phyloP scores from a whole-genome alignment of 2,888 invertebrate species.

The Laothoe populi region DNA sequence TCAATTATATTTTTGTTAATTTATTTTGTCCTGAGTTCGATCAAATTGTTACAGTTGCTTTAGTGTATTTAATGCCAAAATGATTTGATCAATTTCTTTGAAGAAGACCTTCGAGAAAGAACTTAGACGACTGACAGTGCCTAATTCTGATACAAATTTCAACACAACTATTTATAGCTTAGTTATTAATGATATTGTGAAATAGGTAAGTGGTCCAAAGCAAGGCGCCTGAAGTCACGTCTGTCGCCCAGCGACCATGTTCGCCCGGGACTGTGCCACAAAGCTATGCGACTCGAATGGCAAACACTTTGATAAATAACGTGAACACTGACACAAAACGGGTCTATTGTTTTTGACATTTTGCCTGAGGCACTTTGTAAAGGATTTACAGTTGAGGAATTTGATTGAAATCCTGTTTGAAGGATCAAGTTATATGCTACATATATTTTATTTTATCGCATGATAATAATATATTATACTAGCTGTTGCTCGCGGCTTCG shows the following conservation, averaged over 20 bases:
- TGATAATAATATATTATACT: too few species aligned
- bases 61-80: too few species aligned
- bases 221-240: slow-evolving; percentile 42
- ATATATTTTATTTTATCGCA: background rate
- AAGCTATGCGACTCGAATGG: slow-evolving; percentile 44
- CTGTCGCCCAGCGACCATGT: slow-evolving; percentile 48
- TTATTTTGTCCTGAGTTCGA: too few species aligned
- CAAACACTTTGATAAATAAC: slow-evolving; percentile 30
- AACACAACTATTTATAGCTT: too few species aligned
- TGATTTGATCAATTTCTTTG: too few species aligned
- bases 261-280: slow-evolving; percentile 37
- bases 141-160: background rate
- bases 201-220: background rate
- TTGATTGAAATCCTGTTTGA: background rate
- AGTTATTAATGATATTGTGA: background rate
- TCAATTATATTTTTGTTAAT: too few species aligned
- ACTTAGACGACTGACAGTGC: background rate
- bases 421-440: background rate
- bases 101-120: too few species aligned
- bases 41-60: too few species aligned
- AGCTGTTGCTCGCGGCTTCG: too few species aligned
- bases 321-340: slow-evolving; percentile 2
- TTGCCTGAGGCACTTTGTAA: background rate
- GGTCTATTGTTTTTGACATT: slow-evolving; percentile 16
- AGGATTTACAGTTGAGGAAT: background rate